Conservation (phyloP, 1,140 invertebrate species). For the Eciton burchellii region DNA sequence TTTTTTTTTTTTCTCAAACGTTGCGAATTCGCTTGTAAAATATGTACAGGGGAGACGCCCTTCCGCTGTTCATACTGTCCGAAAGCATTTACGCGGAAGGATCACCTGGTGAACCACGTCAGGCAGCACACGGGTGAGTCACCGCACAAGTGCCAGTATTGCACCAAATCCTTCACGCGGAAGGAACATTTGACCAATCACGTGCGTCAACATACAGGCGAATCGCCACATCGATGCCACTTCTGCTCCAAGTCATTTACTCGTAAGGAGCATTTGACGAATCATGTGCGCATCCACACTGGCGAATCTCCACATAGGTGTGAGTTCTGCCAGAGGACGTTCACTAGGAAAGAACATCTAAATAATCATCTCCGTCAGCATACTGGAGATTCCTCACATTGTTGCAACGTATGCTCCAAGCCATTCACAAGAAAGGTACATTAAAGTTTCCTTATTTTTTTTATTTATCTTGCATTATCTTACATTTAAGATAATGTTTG, state of each 20-base stretch:
- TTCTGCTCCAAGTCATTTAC: slow-evolving; percentile 95
- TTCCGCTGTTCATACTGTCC: slow-evolving; percentile 88
- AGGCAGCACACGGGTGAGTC: slow-evolving; percentile 91
- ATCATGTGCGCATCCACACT: slow-evolving; percentile 90
- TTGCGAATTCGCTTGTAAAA: slow-evolving; percentile 66
- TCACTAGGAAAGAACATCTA: slow-evolving; percentile 93
- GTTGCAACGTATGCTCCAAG: slow-evolving; percentile 94
- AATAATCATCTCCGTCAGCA: slow-evolving; percentile 94
- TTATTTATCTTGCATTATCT: no score
- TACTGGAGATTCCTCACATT: slow-evolving; percentile 95
- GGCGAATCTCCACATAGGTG: slow-evolving; percentile 94
- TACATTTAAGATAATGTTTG: neutral
- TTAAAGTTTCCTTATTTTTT: no score
- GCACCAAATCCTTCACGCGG: slow-evolving; percentile 92
- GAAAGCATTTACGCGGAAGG: slow-evolving; percentile 89
- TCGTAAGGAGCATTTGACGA: slow-evolving; percentile 92
- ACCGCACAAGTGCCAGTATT: slow-evolving; percentile 88
- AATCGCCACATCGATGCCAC: slow-evolving; percentile 93
- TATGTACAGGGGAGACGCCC: slow-evolving; percentile 84
- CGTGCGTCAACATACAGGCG: slow-evolving; percentile 91
- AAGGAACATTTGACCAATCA: slow-evolving; percentile 97
- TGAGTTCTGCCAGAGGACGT: slow-evolving; percentile 92
- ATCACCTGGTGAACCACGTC: slow-evolving; percentile 89
- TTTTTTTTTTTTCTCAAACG: slow-evolving; percentile 42
- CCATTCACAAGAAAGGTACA: slow-evolving; percentile 93